Percentiles rank a stretch among this genome's conserved stretches.
These are phyloP conservation scores for Xestia sexstrigata DNA, from an alignment of 2,888 invertebrate genomes.

Conservation along the genomic window DNA sequence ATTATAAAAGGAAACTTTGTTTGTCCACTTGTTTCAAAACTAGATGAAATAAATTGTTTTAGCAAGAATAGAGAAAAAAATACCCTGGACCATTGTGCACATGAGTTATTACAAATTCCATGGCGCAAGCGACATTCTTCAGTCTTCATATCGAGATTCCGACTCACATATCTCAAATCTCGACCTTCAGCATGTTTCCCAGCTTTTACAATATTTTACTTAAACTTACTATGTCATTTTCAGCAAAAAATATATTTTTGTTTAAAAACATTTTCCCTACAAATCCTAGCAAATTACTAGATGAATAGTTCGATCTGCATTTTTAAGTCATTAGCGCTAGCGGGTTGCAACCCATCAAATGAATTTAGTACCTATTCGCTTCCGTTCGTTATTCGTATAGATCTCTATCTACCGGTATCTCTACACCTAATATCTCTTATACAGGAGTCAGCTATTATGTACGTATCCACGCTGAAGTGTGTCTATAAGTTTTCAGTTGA, in stretches of 20 bases:
- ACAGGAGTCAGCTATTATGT: not conserved
- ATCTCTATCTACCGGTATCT: too few species aligned
- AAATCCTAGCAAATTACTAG: slow-evolving; percentile 23
- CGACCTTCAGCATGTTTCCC: not conserved
- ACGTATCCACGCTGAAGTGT: not conserved
- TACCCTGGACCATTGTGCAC: not conserved
- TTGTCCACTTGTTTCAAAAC: not conserved
- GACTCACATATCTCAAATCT: slow-evolving; percentile 9
- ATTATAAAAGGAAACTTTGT: too few species aligned
- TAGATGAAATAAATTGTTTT: not conserved
- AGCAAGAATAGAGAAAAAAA: not conserved
- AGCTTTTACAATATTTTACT: not conserved
- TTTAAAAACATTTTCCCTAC: slow-evolving; percentile 39
- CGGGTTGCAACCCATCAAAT: not conserved
- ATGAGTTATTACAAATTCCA: slow-evolving; percentile 42
- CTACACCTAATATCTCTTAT: too few species aligned
- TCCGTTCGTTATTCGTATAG: too few species aligned
- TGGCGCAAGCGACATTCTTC: slow-evolving; percentile 16
- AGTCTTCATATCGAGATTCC: slow-evolving; percentile 17
- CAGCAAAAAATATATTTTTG: not conserved
- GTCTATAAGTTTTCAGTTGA: not conserved
- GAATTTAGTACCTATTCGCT: not conserved
- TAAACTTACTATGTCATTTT: not conserved
- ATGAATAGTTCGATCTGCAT: slow-evolving; percentile 31
- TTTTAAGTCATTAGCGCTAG: slow-evolving; percentile 23